These are phyloP conservation scores for Labia minor DNA, from an alignment of 2,888 invertebrate species.

Conservation along the genomic window DNA sequence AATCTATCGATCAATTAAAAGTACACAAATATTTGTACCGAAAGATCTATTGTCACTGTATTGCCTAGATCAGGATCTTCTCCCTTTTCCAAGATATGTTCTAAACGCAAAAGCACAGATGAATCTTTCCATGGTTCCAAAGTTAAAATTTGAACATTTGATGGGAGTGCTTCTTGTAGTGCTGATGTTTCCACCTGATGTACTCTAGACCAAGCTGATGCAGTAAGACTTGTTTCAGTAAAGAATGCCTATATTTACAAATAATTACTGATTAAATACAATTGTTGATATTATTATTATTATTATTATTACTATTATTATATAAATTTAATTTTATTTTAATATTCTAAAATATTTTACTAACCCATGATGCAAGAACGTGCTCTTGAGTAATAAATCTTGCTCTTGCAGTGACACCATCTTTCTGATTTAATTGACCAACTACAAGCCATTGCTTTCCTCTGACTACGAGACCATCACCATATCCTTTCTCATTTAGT, in stretches of 20 bases:
- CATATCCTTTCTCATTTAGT: conserved; percentile 67
- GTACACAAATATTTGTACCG: conserved; percentile 32
- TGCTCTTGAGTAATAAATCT: conserved; percentile 18
- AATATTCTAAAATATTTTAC: too few relatives aligned
- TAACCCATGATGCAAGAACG: conserved; percentile 20
- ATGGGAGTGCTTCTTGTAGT: conserved; percentile 46
- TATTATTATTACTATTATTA: neutral
- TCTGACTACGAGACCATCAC: conserved; percentile 54
- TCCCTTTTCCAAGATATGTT: conserved; percentile 57
- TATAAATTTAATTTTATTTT: too few relatives aligned
- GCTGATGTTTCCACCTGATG: conserved; percentile 33
- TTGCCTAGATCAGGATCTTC: conserved; percentile 48
- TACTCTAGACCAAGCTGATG: neutral
- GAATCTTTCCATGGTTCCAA: conserved; percentile 62
- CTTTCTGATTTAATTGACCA: conserved; percentile 30
- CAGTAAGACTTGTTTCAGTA: neutral
- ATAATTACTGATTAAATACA: neutral
- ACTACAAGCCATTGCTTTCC: conserved; percentile 53
- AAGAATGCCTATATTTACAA: neutral
- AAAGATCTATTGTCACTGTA: conserved; percentile 45
- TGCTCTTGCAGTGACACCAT: conserved; percentile 18
- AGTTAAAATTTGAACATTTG: conserved; percentile 63
- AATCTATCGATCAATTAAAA: neutral
- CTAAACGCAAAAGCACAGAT: conserved; percentile 58
- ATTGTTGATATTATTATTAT: neutral